Percentiles rank a stretch among this genome's conserved stretches.
phyloP scores from a whole-genome alignment of 2,888 invertebrate genomes.

The Cryptus viduatorius region DNA sequence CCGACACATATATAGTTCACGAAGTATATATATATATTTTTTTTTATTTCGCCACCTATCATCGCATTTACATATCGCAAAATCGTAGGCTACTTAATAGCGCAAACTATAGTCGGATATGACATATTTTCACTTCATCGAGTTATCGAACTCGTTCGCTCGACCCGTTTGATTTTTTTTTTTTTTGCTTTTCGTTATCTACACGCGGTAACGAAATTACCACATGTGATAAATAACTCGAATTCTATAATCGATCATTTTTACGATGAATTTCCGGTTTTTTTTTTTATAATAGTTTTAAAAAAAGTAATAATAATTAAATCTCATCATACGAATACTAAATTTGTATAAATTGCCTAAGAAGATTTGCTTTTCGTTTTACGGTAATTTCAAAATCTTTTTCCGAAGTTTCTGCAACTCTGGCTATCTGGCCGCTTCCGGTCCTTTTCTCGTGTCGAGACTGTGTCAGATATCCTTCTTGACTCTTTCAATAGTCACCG shows the following conservation, averaged over 20 bases:
- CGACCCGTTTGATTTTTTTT: not conserved
- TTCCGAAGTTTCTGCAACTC: too few species aligned
- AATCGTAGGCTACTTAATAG: constrained; percentile 2
- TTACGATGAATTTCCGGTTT: not conserved
- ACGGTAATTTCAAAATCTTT: too few species aligned
- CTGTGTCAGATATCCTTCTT: not conserved
- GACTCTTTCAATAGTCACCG: not conserved
- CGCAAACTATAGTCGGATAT: constrained; percentile 8
- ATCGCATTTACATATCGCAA: constrained; percentile 23
- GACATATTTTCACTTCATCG: constrained; percentile 1
- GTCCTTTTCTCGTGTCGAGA: not conserved
- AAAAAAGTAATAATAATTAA: too few species aligned
- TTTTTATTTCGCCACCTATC: constrained; percentile 13
- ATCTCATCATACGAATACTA: too few species aligned
- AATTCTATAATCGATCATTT: not conserved
- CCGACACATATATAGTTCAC: constrained; percentile 51
- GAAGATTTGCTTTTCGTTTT: too few species aligned
- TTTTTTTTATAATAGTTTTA: too few species aligned
- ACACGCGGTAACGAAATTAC: not conserved
- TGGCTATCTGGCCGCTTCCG: not conserved
- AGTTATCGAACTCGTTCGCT: not conserved
- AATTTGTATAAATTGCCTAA: too few species aligned
- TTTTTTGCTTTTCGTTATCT: not conserved
- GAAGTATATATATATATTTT: not conserved
- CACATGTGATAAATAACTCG: not conserved